phyloP scores from a whole-genome alignment of 2,113 vertebrate species.

The Plestiodon gilberti region DNA sequence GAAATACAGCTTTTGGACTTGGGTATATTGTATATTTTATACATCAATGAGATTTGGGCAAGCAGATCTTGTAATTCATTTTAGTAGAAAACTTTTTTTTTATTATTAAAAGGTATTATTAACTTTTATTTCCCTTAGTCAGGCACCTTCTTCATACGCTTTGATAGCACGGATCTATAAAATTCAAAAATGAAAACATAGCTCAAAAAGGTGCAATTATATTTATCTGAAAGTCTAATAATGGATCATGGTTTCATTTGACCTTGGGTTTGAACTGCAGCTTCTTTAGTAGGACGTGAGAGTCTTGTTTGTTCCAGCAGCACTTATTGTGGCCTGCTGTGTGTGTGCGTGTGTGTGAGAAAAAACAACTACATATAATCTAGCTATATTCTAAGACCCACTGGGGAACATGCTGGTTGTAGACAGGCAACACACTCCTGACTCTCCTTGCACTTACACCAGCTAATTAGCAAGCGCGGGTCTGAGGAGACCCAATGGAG shows the following conservation, averaged over 20 bases:
- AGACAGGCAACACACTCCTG: neutral
- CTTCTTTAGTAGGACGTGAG: neutral
- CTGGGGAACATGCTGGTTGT: neutral
- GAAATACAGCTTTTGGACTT: conserved; percentile 5
- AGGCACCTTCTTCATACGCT: conserved; percentile 25
- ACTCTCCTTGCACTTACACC: too few species aligned
- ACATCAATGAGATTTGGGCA: neutral
- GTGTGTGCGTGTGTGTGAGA: neutral
- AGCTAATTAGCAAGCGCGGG: too few species aligned
- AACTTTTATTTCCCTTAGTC: conserved; percentile 20
- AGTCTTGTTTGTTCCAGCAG: neutral
- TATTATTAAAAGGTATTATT: neutral
- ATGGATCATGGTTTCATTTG: neutral
- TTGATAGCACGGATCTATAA: neutral
- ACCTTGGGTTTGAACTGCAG: neutral
- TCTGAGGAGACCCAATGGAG: too few species aligned
- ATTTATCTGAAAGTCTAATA: conserved; percentile 18
- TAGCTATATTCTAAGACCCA: neutral
- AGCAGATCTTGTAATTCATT: neutral
- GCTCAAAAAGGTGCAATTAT: conserved; percentile 19
- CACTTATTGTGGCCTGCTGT: neutral
- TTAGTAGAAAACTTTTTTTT: conserved; percentile 1
- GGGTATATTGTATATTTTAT: neutral
- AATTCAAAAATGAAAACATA: conserved; percentile 24
- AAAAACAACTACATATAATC: neutral